phyloP scores from a whole-genome alignment of 2,888 invertebrate genomes.

The Keiferia lycopersicella region DNA sequence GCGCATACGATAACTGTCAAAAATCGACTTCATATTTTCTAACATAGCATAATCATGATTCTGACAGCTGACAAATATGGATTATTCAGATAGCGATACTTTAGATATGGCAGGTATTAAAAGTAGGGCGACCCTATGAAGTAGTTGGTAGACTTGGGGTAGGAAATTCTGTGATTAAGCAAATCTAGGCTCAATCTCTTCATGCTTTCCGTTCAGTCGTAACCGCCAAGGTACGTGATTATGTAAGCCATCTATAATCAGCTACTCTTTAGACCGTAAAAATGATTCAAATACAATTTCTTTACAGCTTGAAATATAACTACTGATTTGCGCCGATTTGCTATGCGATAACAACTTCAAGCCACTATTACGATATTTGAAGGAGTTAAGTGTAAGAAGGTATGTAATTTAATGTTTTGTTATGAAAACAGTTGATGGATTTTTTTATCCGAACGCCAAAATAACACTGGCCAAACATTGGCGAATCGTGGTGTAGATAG shows the following conservation, averaged over 20 bases:
- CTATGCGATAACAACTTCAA: neutral
- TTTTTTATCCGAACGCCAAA: neutral
- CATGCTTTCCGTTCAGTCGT: constrained; percentile 7
- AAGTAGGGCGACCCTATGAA: neutral
- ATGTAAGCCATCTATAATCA: constrained; percentile 14
- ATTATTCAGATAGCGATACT: too few relatives aligned
- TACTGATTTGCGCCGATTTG: constrained; percentile 8
- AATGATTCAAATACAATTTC: constrained; percentile 12
- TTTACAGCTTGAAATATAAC: constrained; percentile 12
- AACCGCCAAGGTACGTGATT: constrained; percentile 15
- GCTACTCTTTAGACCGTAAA: constrained; percentile 20
- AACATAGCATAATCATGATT: too few relatives aligned
- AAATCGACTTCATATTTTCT: too few relatives aligned
- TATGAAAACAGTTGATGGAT: neutral
- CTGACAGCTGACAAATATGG: too few relatives aligned
- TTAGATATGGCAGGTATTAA: too few relatives aligned
- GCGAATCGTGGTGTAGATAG: neutral
- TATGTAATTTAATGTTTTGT: neutral
- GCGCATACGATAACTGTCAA: too few relatives aligned
- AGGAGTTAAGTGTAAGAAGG: neutral
- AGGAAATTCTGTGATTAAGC: neutral
- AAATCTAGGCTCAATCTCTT: constrained; percentile 4
- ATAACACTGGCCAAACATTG: neutral
- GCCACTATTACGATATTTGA: neutral
- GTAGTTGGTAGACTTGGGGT: neutral